Conservation (phyloP, 2,797 vertebrate genomes). For the Macroramphosus scolopax region DNA sequence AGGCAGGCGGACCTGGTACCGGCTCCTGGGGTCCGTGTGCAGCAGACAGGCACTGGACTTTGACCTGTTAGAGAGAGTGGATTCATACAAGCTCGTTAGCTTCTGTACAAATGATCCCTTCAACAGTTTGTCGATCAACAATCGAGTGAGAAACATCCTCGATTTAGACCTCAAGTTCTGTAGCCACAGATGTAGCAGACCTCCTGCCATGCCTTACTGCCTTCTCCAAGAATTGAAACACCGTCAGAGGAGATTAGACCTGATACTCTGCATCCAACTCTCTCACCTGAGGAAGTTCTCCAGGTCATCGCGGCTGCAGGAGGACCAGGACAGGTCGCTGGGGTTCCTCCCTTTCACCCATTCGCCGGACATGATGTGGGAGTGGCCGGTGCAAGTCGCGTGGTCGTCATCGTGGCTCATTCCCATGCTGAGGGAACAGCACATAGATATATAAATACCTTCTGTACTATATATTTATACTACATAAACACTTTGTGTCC, state of each 20-base stretch:
- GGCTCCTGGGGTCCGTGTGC: conserved; percentile 87
- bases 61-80: conserved; percentile 74
- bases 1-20: conserved; percentile 81
- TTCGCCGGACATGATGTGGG: conserved; percentile 97
- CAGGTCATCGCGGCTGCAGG: conserved; percentile 92
- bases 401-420: conserved; percentile 97
- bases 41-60: conserved; percentile 90
- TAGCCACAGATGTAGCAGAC: no score
- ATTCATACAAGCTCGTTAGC: no score
- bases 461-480: no score
- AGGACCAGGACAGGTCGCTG: conserved; percentile 95
- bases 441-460: no score
- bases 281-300: conserved; percentile 94
- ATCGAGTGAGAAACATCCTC: no score
- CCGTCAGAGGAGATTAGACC: no score
- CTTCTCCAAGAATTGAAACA: no score
- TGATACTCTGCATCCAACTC: no score
- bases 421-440: conserved; percentile 82
- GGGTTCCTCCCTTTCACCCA: conserved; percentile 98
- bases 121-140: no score
- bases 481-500: not conserved
- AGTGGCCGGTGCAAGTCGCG: conserved; percentile 85
- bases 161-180: no score
- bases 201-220: no score
- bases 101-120: no score